Base-by-base conservation (phyloP, 2,888 invertebrate species). In the Rhogogaster chlorosoma region DNA sequence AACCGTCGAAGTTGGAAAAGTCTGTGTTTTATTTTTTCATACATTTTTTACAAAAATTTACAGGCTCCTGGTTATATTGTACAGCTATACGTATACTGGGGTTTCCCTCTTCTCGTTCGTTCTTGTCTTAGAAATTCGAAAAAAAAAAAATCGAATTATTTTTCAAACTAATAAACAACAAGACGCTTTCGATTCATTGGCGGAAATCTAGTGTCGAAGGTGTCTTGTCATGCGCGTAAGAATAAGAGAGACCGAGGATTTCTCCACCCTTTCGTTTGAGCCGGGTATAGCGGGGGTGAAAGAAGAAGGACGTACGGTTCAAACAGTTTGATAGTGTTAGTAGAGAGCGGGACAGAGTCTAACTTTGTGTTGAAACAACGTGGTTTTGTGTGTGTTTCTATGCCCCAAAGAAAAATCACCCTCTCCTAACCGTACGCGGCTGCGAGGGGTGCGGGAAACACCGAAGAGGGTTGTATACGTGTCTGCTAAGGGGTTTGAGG, bases 351-450 rank as follows among this genome's bases (percentile, higher is more conserved):
- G 90, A 88, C 84, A 87, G 89, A 88, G 57, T 70, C 84, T 75
- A 83, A 90, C 84, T 89, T 90, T 84, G 92, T 93, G 89, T 89
- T 88, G 89, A n/a, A 53, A 53, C 7, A 53, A 53, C 88, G 87
- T 87, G 87, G 22, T n/a, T 26, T 15, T 22, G 26, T 77, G 26
- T 86, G 92, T 92, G 90, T 91, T 89, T 89, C 22, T 77, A 91
- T 91, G 90, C 88, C 83, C 88, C 87, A 90, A 93, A 92, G 92
- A 93, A 93, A 93, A 93, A 93, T 92, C 90, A 32, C 67, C 67
- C 67, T 67, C 67, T 15, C 67, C 42, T 10, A 12, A 26, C 22
- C 45, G 73, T 26, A 26, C 15, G 15, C 22, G 10, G 38, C 4
- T 36, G 36, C 0, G 70, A 15, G 87, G 87, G 88, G 86, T 87